Base-by-base conservation (phyloP, 2,797 vertebrate genomes). In the Tokudaia tokunoshimensis region DNA sequence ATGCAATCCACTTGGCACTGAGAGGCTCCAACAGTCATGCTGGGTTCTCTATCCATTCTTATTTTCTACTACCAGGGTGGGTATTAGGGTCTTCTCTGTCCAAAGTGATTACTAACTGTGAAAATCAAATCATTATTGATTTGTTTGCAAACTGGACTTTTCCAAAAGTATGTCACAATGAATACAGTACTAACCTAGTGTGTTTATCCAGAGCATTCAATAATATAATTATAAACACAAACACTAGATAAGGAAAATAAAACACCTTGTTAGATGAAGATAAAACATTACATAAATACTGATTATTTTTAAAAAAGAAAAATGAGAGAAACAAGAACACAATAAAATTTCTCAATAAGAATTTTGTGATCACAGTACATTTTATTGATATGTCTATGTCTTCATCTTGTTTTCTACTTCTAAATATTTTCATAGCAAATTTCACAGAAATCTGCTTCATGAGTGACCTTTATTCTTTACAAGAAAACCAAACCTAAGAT, bases 381-480 rank as follows among this genome's bases (percentile, higher is more conserved):
- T 93, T 81, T 87, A 11, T 70, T 92, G 75, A 34, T 6, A 41
- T 31, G 29, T 44, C 13, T 57, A n/a, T 19, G 0, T 0, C 87
- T 63, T 6, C 6, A 79, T 93, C 41, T 50, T 1, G 93, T 94
- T 63, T 10, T 15, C 87, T 72, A 15, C 2, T 47, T 95, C 26
- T 6, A 0, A 4, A 31, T 75, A 93, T 70, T 59, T 78, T 93
- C 24, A 52, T 65, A 34, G 6, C 26, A 91, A 65, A 70, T 95
- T 97, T 97, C n/a, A 88, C 14, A 97, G 44, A 2, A 0, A 65
- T 31, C 6, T 91, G 29, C 26, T 86, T 89, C 67, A 1, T 93
- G 67, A 94, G 14, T 95, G 84, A 95, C 34, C 24, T 98, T 92
- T 85, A 70, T 85, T 86, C 80, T 97, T 85, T 24, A 31, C 11